Percentiles rank a stretch among this genome's conserved stretches.
Evolutionary conservation across 2,113 vertebrate species (phyloP).

Genomic region (Caracal caracal): DNA sequence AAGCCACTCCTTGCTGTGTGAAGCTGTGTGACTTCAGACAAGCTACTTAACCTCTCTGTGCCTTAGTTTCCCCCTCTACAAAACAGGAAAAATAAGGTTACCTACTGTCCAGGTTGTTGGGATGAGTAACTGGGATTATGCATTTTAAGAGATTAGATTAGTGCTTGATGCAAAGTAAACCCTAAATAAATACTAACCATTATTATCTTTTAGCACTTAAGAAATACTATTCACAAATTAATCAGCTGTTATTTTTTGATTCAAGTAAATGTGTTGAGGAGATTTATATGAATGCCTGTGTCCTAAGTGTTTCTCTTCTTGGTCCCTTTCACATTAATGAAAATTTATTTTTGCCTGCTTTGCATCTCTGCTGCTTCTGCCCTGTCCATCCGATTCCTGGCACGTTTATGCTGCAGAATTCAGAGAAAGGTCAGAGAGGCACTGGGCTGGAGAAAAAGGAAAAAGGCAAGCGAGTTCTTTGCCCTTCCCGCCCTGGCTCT

Average conservation of each 20-base stretch:
- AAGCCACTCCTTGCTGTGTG: not conserved
- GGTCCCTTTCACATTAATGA: not conserved
- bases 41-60: not conserved
- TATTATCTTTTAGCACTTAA: constrained; percentile 14
- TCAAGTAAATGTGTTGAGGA: not conserved
- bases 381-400: not conserved
- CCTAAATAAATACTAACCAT: not conserved
- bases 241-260: not conserved
- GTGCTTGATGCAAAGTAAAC: not conserved
- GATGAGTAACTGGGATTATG: not conserved
- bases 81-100: not conserved
- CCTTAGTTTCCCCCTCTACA: constrained; percentile 12
- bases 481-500: not conserved
- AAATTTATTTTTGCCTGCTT: not conserved
- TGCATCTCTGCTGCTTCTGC: not conserved
- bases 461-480: no score
- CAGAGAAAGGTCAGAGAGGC: not conserved
- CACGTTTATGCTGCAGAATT: not conserved
- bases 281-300: not conserved
- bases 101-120: not conserved
- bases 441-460: not conserved
- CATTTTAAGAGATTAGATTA: not conserved
- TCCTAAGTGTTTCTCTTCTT: not conserved
- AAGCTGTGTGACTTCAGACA: not conserved
- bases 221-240: not conserved